Conservation (phyloP, 2,888 invertebrate species). For the Meandrusa payeni region DNA sequence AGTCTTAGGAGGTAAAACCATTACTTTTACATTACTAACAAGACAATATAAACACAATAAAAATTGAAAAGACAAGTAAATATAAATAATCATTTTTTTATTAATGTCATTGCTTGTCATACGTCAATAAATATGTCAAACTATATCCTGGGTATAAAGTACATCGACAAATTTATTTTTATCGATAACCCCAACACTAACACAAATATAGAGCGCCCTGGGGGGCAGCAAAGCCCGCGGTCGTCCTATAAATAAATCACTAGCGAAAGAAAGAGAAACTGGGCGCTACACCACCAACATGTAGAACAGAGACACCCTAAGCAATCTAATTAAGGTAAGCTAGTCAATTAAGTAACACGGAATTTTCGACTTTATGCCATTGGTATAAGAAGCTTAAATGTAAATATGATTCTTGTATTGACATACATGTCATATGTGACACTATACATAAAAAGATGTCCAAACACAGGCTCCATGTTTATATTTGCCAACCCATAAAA, state of each 20-base stretch:
- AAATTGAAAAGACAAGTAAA: no score
- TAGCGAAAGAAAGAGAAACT: conserved; percentile 45
- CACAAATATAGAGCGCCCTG: conserved; percentile 61
- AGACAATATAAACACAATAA: no score
- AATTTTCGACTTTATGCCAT: conserved; percentile 30
- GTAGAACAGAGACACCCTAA: conserved; percentile 47
- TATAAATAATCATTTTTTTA: no score
- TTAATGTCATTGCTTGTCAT: no score
- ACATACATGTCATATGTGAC: conserved; percentile 17
- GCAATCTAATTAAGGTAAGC: conserved; percentile 36
- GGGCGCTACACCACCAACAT: conserved; percentile 31
- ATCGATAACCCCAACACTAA: conserved; percentile 48
- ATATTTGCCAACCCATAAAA: conserved; percentile 15
- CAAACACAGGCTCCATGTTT: conserved; percentile 5
- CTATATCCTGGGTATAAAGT: no score
- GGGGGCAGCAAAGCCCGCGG: conserved; percentile 54
- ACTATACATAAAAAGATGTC: conserved; percentile 19
- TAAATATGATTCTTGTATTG: conserved; percentile 14
- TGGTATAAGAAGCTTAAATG: conserved; percentile 5
- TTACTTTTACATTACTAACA: no score
- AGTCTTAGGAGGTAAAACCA: no score
- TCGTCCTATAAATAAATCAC: conserved; percentile 63
- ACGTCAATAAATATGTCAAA: no score
- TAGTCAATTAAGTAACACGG: conserved; percentile 27
- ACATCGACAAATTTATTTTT: conserved; percentile 25